Evolutionary conservation across 1,140 invertebrate species (phyloP).

Genomic region (Caerostris extrusa): DNA sequence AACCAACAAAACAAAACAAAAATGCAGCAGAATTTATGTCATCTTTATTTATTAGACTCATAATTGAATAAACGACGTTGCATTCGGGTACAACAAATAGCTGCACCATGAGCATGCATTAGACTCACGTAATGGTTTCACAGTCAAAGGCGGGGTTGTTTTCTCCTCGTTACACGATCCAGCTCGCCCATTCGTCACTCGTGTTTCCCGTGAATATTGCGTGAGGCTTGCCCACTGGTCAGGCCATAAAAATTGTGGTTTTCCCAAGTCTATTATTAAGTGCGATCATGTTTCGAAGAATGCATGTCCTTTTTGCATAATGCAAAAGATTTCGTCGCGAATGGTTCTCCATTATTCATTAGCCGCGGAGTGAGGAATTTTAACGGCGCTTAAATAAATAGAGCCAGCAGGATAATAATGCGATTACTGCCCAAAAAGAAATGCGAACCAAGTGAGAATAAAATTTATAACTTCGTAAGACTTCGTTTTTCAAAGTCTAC

Average conservation of each 20-base stretch:
- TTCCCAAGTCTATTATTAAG: constrained; percentile 15
- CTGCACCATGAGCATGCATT: background rate
- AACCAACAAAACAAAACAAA: background rate
- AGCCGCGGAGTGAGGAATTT: background rate
- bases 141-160: background rate
- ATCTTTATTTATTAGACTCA: background rate
- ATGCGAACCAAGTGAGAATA: background rate
- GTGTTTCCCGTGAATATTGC: background rate
- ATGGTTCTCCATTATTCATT: constrained; percentile 45
- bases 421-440: constrained; percentile 36
- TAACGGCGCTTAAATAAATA: constrained; percentile 43
- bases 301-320: constrained; percentile 47
- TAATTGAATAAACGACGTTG: background rate
- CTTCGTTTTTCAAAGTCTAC: background rate
- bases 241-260: constrained; percentile 49
- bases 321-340: constrained; percentile 41
- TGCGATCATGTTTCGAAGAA: background rate
- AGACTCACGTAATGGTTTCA: background rate
- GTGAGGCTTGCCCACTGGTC: constrained; percentile 35
- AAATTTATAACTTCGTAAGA: constrained; percentile 17
- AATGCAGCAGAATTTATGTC: background rate
- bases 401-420: constrained; percentile 7
- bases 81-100: constrained; percentile 13
- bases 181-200: constrained; percentile 17
- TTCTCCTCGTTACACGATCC: background rate